Evolutionary conservation across 2,797 vertebrate species (phyloP), one percentile per base, ranked within the genome.

Genomic region (Thunnus albacares): DNA sequence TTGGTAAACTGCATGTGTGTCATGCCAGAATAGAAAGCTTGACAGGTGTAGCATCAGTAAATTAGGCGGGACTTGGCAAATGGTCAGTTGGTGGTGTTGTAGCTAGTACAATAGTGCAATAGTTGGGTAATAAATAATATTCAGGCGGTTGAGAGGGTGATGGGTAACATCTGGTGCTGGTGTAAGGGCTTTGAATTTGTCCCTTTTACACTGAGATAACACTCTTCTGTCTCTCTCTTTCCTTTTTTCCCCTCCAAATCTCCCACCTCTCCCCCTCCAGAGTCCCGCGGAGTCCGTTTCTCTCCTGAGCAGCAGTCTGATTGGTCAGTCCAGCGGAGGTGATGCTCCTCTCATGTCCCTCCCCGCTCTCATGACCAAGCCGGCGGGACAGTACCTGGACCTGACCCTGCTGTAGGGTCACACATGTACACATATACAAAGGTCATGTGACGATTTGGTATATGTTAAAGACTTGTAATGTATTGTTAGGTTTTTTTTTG

Each of bases 301-400:
- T 80, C 85, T 95, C 83, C 83, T 96, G 87, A 94, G 77, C 90
- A 92, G 90, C 91, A 92, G 92, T 84, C 89, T 94, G 83, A 87
- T 93, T 47, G 91, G 87, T 28, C 33, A 94, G 85, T 89, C 91
- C 93, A 94, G 88, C 13, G 80, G 84, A 73, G 92, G 93, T 45
- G 93, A 95, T 9, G 79, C 90, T 63, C 53, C 90, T 80, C 89
- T 96, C 74, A 85, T 96, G 87, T 86, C 90, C 56, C 85, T 96
- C 71, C 93, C 91, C 53, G 71, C 92, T 79, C 73, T 96, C 58
- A 82, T 96, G 83, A 89, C 95, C 83, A 96, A 96, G 80, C 92
- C 93, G 18, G 75, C 70, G 10, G 91, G 88, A 43, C 91, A 91
- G 68, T 94, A 93, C 85, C 85, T 94, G 87, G 94, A 94, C 80